Evolutionary conservation across 2,888 invertebrate genomes (phyloP).

Genomic region (Chrysolina haemoptera): DNA sequence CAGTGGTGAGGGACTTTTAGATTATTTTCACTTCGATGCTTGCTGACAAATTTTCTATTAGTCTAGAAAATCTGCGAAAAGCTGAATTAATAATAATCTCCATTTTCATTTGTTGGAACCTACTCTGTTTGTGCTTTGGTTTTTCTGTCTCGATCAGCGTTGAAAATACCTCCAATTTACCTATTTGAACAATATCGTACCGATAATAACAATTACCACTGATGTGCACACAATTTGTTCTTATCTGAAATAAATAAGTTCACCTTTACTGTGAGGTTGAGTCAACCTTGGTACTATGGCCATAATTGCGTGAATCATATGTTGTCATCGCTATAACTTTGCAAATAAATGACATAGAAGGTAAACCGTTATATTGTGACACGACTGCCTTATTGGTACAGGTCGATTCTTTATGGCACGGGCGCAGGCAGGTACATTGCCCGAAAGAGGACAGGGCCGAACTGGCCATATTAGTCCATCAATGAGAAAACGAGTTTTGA

Average conservation of each 20-base stretch:
- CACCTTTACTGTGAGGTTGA: neutral
- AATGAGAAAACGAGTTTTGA: neutral
- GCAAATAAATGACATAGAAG: slow-evolving; percentile 15
- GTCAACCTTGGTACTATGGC: slow-evolving; percentile 11
- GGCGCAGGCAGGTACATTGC: neutral
- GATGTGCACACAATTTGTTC: neutral
- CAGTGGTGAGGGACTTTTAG: too few relatives aligned
- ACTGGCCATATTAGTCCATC: neutral
- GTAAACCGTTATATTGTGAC: neutral
- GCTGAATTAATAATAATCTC: too few relatives aligned
- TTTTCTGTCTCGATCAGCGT: too few relatives aligned
- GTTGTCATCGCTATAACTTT: slow-evolving; percentile 11
- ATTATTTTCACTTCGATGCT: too few relatives aligned
- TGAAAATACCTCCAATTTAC: too few relatives aligned
- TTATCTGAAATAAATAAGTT: neutral
- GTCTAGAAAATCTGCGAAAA: too few relatives aligned
- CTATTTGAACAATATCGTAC: too few relatives aligned
- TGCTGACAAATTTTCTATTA: too few relatives aligned
- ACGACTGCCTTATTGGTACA: neutral
- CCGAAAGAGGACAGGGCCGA: neutral
- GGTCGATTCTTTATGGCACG: neutral
- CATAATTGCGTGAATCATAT: slow-evolving; percentile 3
- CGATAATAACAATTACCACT: neutral
- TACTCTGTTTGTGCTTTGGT: too few relatives aligned
- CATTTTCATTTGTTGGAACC: too few relatives aligned